These are phyloP conservation scores for Azorinus chamasolen DNA, from an alignment of 2,888 invertebrate genomes.

Conservation along the genomic window DNA sequence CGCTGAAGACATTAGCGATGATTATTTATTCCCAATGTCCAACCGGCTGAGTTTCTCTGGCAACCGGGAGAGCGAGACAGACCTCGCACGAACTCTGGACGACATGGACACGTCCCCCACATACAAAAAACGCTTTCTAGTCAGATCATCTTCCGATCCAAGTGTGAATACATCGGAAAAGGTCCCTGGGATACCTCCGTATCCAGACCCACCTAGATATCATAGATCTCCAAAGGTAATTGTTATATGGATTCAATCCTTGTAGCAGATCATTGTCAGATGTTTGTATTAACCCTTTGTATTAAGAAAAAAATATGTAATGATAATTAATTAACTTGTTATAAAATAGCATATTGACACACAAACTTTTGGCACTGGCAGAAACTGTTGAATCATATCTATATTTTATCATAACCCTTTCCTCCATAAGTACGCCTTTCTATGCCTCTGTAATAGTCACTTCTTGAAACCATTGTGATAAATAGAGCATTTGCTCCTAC, in stretches of 20 bases:
- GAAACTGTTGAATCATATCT: too few relatives aligned
- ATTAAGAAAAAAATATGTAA: not conserved
- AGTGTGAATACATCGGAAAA: conserved; percentile 97
- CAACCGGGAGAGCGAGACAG: conserved; percentile 98
- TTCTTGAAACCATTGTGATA: too few relatives aligned
- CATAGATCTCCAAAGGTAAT: conserved; percentile 67
- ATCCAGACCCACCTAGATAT: conserved; percentile 92
- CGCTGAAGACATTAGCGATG: conserved; percentile 98
- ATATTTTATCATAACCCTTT: too few relatives aligned
- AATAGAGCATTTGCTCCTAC: too few relatives aligned
- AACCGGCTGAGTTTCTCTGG: conserved; percentile 96
- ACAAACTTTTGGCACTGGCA: too few relatives aligned
- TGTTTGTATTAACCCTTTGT: not conserved
- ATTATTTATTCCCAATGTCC: conserved; percentile 99
- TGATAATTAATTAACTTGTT: too few relatives aligned
- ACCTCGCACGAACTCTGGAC: conserved; percentile 86
- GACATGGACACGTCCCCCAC: conserved; percentile 77
- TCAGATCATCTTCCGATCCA: conserved; percentile 96
- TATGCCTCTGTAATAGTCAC: too few relatives aligned
- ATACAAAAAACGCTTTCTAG: conserved; percentile 86
- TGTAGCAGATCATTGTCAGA: not conserved
- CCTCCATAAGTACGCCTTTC: too few relatives aligned
- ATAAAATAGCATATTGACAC: too few relatives aligned
- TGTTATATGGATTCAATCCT: not conserved
- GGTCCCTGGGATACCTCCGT: conserved; percentile 85